Evolutionary conservation across 2,113 vertebrate species (phyloP).

Genomic region (Hippocampus abdominalis): DNA sequence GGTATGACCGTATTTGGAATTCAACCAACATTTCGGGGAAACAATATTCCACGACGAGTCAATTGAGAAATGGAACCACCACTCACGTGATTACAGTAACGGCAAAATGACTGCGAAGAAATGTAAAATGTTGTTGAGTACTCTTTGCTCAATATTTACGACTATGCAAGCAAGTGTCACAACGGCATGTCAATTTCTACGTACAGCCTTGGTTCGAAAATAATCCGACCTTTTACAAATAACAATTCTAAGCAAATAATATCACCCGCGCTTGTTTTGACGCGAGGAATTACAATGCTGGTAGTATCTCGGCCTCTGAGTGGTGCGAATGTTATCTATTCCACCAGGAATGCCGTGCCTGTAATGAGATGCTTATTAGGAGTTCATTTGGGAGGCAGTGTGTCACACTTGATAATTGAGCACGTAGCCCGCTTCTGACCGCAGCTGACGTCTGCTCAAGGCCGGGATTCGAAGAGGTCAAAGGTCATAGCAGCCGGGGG

Average conservation of each 20-base stretch:
- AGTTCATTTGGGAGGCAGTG: constrained; percentile 1
- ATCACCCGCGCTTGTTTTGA: not conserved
- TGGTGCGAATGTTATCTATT: not conserved
- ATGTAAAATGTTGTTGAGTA: too few relatives aligned
- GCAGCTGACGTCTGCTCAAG: constrained; percentile 7
- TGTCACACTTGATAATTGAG: constrained; percentile 4
- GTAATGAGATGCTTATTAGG: not conserved
- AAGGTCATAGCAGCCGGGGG: constrained; percentile 26
- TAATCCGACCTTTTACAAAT: not conserved
- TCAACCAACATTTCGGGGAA: not conserved
- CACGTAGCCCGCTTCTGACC: not conserved
- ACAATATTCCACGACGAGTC: not conserved
- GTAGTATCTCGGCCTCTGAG: not conserved
- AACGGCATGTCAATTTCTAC: too few relatives aligned
- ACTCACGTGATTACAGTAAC: too few relatives aligned
- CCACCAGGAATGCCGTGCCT: not conserved
- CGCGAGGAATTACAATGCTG: not conserved
- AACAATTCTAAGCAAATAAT: not conserved
- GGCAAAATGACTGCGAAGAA: too few relatives aligned
- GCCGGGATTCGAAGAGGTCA: constrained; percentile 29
- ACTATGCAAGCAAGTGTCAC: too few relatives aligned
- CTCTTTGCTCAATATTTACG: too few relatives aligned
- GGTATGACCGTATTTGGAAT: too few relatives aligned
- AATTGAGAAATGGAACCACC: not conserved
- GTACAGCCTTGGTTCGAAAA: too few relatives aligned